Conservation (phyloP, 2,113 vertebrate species). For the Pomatorhinus ruficollis region DNA sequence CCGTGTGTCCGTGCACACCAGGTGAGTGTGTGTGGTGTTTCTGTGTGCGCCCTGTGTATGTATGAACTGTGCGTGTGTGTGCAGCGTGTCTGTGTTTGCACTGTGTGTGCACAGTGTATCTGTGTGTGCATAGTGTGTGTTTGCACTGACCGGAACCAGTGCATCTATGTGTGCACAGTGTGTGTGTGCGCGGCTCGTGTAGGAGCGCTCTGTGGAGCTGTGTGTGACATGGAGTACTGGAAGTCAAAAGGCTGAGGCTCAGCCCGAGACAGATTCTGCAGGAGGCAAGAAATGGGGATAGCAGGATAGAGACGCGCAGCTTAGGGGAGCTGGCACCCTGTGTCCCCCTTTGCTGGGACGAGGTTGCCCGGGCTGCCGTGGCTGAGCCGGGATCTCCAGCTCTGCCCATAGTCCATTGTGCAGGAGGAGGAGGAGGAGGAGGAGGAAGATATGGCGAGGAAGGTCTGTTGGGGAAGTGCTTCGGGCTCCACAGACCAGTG, state of each 20-base stretch:
- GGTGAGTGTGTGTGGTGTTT: not conserved
- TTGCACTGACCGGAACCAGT: too few relatives aligned
- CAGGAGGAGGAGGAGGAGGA: not conserved
- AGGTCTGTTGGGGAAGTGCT: not conserved
- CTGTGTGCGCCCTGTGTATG: not conserved
- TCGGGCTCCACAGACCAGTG: accelerated
- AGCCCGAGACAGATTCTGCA: not conserved
- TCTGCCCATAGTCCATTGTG: not conserved
- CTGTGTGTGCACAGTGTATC: not conserved
- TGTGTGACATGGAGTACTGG: not conserved
- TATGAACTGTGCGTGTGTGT: not conserved
- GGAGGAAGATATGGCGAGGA: not conserved
- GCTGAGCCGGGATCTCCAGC: not conserved
- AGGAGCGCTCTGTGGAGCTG: not conserved
- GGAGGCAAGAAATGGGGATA: not conserved
- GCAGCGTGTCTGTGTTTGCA: too few relatives aligned
- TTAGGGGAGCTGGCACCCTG: not conserved
- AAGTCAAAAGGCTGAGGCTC: not conserved
- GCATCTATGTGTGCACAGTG: not conserved
- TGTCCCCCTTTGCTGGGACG: not conserved
- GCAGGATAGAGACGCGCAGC: not conserved
- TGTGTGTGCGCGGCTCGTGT: not conserved
- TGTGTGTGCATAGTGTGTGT: not conserved
- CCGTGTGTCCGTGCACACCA: not conserved
- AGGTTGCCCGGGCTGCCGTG: not conserved